These are phyloP conservation scores for Craterocephalus amniculus DNA, from an alignment of 2,797 vertebrate species.

Conservation along the genomic window DNA sequence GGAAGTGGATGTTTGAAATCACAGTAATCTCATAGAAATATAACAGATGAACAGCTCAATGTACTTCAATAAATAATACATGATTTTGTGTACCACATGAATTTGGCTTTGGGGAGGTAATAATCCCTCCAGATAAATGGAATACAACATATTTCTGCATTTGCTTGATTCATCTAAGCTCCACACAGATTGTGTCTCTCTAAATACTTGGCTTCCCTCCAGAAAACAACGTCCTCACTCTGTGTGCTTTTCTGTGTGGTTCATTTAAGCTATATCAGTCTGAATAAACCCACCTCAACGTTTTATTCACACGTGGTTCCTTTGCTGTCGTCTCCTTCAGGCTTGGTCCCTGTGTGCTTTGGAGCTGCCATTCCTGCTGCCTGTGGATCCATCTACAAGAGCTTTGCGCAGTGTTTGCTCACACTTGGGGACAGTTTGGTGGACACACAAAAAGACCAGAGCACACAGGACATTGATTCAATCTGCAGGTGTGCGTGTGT, in stretches of 20 bases:
- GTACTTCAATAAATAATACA: constrained; percentile 23
- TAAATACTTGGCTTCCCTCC: constrained; percentile 15
- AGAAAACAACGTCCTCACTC: constrained; percentile 32
- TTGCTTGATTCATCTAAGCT: constrained; percentile 60
- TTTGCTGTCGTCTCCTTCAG: constrained; percentile 42
- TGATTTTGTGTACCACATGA: constrained; percentile 41
- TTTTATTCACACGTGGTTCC: not conserved
- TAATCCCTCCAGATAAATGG: constrained; percentile 72
- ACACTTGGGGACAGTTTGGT: constrained; percentile 91
- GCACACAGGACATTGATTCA: constrained; percentile 86
- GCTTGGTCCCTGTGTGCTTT: constrained; percentile 58
- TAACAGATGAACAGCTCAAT: constrained; percentile 40
- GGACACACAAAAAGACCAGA: constrained; percentile 79
- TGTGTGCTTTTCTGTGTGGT: not conserved
- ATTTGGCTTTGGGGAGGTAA: constrained; percentile 48
- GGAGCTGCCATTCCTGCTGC: constrained; percentile 73
- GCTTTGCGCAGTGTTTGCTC: constrained; percentile 93
- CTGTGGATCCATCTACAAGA: constrained; percentile 92
- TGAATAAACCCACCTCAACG: not conserved
- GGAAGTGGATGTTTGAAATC: constrained; percentile 3
- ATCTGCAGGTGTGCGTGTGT: constrained; percentile 88
- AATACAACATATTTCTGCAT: constrained; percentile 59
- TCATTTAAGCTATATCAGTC: too few species aligned
- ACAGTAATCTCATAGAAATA: not conserved
- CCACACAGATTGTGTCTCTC: constrained; percentile 30